Base-by-base conservation (phyloP, 2,888 invertebrate genomes). In the Brenthis daphne region DNA sequence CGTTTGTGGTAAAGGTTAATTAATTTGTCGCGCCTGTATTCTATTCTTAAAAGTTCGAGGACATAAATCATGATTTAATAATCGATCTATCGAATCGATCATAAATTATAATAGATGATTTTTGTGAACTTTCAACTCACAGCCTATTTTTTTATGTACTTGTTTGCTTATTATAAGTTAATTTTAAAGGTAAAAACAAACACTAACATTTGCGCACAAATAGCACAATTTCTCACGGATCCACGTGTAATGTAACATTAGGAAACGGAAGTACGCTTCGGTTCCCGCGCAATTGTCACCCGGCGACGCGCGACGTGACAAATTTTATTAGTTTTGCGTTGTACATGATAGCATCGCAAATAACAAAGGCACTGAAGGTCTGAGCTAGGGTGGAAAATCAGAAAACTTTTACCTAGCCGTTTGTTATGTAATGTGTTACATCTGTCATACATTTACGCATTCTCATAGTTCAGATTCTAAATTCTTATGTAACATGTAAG, bases 231-330 rank as follows among this genome's bases (percentile, higher is more conserved):
- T 76, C 76, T 75, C 78, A 77, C 78, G 75, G 74, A 43, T 57
- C 65, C 54, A 71, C 74, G 74, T 74, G 69, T 70, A 70, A 70
- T 67, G 74, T 73, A 74, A 73, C 75, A 76, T 76, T 78, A 83
- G 87, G 89, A 88, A 90, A 83, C 89, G 91, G 91, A 89, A 90
- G 77, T 76, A 82, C 87, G 90, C 80, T 86, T 80, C 85, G 86
- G 75, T 84, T 80, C 79, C 74, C 85, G 77, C 73, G 73, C 77
- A 77, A 84, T 87, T 85, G 88, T 87, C 82, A 73, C 77, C 73
- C 74, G 81, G 80, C 80, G 80, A 77, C 77, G 73, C 70, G 67
- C 74, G 77, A 80, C 80, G 75, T 75, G 77, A 80, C 79, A 76
- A 81, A 82, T 80, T 74, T 66, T 75, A 75, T 78, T 74, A 75